phyloP scores from a whole-genome alignment of 2,113 vertebrate genomes.

The Dolichotis patagonum region DNA sequence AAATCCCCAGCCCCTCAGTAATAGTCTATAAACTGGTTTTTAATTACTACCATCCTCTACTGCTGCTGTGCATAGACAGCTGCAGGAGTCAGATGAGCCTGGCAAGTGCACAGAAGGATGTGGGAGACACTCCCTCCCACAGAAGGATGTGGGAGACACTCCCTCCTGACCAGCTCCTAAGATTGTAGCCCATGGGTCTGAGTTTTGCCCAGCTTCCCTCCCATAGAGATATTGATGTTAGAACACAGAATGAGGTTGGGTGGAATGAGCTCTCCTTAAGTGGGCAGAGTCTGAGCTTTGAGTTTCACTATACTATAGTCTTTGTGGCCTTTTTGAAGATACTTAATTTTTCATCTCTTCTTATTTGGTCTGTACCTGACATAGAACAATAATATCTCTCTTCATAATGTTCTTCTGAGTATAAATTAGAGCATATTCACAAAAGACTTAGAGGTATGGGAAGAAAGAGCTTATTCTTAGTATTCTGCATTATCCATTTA shows the following conservation, averaged over 20 bases:
- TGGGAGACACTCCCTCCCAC: not conserved
- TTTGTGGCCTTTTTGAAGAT: not conserved
- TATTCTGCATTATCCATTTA: slow-evolving; percentile 50
- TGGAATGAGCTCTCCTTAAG: not conserved
- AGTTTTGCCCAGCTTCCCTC: not conserved
- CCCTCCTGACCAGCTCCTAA: not conserved
- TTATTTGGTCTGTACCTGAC: slow-evolving; percentile 37
- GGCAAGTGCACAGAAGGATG: not conserved
- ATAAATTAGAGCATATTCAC: slow-evolving; percentile 12
- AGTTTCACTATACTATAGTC: not conserved
- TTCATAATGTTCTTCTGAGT: slow-evolving; percentile 28
- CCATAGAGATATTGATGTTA: not conserved
- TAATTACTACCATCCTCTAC: not conserved
- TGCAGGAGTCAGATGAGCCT: not conserved
- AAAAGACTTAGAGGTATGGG: slow-evolving; percentile 31
- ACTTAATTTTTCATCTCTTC: not conserved
- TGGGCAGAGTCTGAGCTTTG: not conserved
- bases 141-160: not conserved
- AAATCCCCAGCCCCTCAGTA: not conserved
- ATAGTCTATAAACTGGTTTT: not conserved
- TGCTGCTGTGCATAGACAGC: not conserved
- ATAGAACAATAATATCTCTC: not conserved
- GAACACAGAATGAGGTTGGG: not conserved
- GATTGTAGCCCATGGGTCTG: not conserved
- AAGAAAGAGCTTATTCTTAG: slow-evolving; percentile 28